These are phyloP conservation scores for Platycheirus rosarum DNA, from an alignment of 2,888 invertebrate species.

Conservation along the genomic window DNA sequence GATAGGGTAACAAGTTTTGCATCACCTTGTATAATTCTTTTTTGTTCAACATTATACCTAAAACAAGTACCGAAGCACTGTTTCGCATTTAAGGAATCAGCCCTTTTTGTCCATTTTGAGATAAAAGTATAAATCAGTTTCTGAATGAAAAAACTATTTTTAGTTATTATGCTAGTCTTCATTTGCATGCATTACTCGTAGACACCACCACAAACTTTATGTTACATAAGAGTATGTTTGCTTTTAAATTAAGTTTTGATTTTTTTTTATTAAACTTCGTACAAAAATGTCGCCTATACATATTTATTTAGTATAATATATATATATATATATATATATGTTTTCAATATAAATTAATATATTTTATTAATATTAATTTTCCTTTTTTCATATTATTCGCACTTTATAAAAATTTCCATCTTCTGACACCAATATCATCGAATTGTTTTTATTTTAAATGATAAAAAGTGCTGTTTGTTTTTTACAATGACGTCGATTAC, in stretches of 20 bases:
- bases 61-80: not conserved
- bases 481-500: slow-evolving; percentile 35
- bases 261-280: slow-evolving; percentile 73
- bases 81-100: slow-evolving; percentile 43
- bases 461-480: slow-evolving; percentile 16
- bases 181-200: slow-evolving; percentile 55
- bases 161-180: slow-evolving; percentile 59
- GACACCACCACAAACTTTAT: slow-evolving; percentile 68
- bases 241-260: slow-evolving; percentile 62
- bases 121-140: slow-evolving; percentile 57
- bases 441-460: slow-evolving; percentile 31
- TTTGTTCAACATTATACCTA: no score
- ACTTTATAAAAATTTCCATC: not conserved
- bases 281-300: slow-evolving; percentile 74
- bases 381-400: slow-evolving; percentile 36
- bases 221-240: slow-evolving; percentile 61
- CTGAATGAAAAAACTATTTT: slow-evolving; percentile 46
- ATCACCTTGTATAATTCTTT: no score
- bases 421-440: slow-evolving; percentile 16
- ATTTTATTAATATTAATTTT: slow-evolving; percentile 59
- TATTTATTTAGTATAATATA: slow-evolving; percentile 68
- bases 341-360: slow-evolving; percentile 58
- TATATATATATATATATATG: slow-evolving; percentile 44
- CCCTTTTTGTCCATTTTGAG: slow-evolving; percentile 37
- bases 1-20: no score